Evolutionary conservation across 2,888 invertebrate species (phyloP).

Genomic region (Eilema caniola): DNA sequence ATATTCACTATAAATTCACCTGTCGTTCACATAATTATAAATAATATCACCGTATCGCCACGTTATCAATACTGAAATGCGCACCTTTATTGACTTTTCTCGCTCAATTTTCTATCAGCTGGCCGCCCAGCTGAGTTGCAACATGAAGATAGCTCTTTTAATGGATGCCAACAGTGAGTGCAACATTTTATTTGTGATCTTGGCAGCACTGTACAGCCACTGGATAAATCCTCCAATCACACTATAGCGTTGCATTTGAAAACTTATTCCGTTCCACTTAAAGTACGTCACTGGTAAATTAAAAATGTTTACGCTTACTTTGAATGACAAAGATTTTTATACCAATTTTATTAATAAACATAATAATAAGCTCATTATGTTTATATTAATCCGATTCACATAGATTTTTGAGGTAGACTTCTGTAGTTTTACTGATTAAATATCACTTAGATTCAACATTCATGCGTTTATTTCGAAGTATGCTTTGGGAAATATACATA

Average conservation of each 20-base stretch:
- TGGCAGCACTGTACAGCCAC: conserved; percentile 56
- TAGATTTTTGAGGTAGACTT: background rate
- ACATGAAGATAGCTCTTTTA: conserved; percentile 67
- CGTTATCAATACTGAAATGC: conserved; percentile 64
- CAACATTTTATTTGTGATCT: conserved; percentile 42
- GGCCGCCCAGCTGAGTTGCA: conserved; percentile 81
- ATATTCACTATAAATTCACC: conserved; percentile 53
- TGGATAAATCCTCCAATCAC: conserved; percentile 65
- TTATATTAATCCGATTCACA: background rate
- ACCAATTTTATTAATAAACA: background rate
- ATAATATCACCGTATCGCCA: conserved; percentile 55
- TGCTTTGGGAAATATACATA: too few species aligned
- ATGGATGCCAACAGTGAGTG: conserved; percentile 60
- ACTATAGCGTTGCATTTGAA: conserved; percentile 52
- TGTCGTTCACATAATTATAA: conserved; percentile 55
- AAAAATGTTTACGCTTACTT: too few species aligned
- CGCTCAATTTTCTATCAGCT: conserved; percentile 83
- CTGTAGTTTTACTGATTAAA: background rate
- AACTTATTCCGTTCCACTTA: conserved; percentile 58
- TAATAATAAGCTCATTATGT: background rate
- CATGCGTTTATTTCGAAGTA: background rate
- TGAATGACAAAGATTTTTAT: background rate
- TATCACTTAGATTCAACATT: background rate
- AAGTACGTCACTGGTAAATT: background rate
- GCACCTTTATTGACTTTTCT: conserved; percentile 78